Percentiles rank a stretch among this genome's conserved stretches.
Evolutionary conservation across 2,888 invertebrate genomes (phyloP).

Genomic region (Dugesia japonica): DNA sequence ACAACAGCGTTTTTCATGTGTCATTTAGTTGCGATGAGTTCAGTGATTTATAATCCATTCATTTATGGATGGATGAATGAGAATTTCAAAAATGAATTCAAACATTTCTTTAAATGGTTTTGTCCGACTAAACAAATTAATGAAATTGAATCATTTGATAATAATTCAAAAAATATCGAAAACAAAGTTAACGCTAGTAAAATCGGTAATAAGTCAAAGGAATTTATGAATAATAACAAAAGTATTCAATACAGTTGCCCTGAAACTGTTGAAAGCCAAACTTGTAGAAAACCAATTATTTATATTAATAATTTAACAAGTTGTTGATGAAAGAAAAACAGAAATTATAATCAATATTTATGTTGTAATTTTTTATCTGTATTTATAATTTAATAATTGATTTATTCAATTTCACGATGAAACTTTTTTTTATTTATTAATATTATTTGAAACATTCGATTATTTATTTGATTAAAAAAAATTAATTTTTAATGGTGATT

Average conservation of each 20-base stretch:
- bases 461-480: no score
- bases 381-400: no score
- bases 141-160: neutral
- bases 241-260: neutral
- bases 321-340: no score
- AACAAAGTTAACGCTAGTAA: no score
- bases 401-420: no score
- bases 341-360: no score
- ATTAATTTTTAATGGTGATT: no score
- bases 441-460: no score
- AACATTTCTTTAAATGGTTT: neutral
- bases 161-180: neutral
- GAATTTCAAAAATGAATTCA: slow-evolving; percentile 72
- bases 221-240: neutral
- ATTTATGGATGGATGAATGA: slow-evolving; percentile 87
- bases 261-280: neutral
- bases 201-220: neutral
- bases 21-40: slow-evolving; percentile 77
- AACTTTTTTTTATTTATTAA: no score
- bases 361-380: no score
- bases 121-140: no score
- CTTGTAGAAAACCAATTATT: neutral
- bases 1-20: slow-evolving; percentile 62
- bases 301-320: neutral
- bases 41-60: slow-evolving; percentile 80